Percentiles rank a stretch among this genome's conserved stretches.
Conservation (phyloP, 2,113 vertebrate genomes). For the Vulpes ferrilata region DNA sequence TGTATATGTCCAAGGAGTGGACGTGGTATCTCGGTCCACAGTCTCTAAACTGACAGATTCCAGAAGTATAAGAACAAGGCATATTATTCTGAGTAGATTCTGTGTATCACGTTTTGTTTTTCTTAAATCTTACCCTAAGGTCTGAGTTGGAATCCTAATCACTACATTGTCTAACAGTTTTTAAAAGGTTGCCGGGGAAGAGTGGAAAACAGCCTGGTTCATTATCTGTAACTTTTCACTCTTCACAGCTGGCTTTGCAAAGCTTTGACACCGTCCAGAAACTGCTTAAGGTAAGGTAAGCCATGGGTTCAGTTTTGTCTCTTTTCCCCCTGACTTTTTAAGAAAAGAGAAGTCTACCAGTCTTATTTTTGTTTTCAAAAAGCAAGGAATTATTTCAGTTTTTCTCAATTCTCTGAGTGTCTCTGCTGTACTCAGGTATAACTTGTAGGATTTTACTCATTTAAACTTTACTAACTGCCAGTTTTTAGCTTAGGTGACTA, state of each 20-base stretch:
- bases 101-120: not conserved
- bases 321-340: not conserved
- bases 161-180: not conserved
- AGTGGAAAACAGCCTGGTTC: not conserved
- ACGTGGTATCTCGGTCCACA: not conserved
- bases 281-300: slow-evolving; percentile 91
- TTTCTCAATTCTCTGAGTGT: not conserved
- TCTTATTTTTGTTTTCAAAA: not conserved
- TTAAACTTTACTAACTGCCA: not conserved
- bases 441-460: not conserved
- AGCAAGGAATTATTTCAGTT: not conserved
- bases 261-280: slow-evolving; percentile 96
- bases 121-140: not conserved
- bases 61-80: not conserved
- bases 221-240: slow-evolving; percentile 57
- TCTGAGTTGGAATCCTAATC: not conserved
- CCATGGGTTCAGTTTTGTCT: not conserved
- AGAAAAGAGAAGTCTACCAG: not conserved
- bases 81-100: not conserved
- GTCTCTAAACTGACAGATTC: not conserved
- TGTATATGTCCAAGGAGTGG: slow-evolving; percentile 28
- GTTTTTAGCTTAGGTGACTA: not conserved
- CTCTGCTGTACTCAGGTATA: not conserved
- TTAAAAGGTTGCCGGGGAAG: not conserved
- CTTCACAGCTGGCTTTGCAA: slow-evolving; percentile 93